Evolutionary conservation across 2,797 vertebrate species (phyloP).

Genomic region (Glyptemys insculpta): DNA sequence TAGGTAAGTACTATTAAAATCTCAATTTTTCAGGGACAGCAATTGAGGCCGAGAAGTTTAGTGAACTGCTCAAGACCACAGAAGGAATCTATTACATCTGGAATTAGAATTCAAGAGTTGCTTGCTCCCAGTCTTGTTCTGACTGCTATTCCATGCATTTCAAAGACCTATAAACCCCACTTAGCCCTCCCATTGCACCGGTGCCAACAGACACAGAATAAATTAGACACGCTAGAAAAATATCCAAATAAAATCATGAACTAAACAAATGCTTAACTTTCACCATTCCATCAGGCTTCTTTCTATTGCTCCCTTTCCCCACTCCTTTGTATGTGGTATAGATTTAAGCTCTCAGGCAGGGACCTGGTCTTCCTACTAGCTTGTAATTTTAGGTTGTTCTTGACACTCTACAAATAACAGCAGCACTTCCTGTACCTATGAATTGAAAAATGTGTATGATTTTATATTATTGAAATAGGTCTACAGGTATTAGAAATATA

Average conservation of each 20-base stretch:
- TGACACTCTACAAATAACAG: not conserved
- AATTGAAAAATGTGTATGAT: not conserved
- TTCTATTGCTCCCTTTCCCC: not conserved
- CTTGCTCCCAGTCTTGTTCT: not conserved
- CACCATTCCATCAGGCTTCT: not conserved
- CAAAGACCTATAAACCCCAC: conserved; percentile 18
- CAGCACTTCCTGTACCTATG: not conserved
- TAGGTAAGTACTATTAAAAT: not conserved
- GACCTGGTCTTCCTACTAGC: not conserved
- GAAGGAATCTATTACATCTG: not conserved
- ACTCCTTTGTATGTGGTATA: not conserved
- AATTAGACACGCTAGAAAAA: not conserved
- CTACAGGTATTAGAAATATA: not conserved
- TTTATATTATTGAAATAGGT: not conserved
- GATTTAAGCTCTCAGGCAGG: rapidly evolving
- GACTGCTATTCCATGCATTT: not conserved
- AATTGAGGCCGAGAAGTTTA: not conserved
- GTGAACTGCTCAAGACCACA: not conserved
- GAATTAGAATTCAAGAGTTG: not conserved
- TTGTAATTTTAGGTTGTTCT: not conserved
- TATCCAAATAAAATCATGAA: not conserved
- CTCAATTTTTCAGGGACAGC: not conserved
- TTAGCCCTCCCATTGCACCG: not conserved
- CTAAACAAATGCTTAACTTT: not conserved
- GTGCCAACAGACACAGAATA: not conserved